Conservation (phyloP, 2,113 vertebrate species). For the Atractosteus spatula region DNA sequence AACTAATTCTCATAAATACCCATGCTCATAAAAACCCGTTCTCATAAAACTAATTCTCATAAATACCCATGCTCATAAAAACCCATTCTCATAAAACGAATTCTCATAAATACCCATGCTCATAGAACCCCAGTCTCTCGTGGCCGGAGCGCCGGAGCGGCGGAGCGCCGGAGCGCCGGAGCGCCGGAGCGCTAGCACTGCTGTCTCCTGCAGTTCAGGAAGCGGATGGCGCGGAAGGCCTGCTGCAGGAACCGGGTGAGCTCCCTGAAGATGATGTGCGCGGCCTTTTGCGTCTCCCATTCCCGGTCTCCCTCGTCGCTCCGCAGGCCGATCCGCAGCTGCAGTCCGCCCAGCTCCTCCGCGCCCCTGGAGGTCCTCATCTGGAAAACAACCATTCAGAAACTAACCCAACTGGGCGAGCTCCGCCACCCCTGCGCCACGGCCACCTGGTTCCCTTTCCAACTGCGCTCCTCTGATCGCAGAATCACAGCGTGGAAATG, state of each 20-base stretch:
- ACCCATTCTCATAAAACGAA: too few relatives aligned
- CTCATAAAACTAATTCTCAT: too few relatives aligned
- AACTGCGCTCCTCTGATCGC: neutral
- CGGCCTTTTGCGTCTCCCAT: slow-evolving; percentile 61
- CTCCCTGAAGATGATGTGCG: slow-evolving; percentile 63
- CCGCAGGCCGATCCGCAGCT: slow-evolving; percentile 39
- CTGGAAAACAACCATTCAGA: slow-evolving; percentile 47
- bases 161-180: too few relatives aligned
- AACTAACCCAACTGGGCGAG: neutral
- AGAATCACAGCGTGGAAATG: neutral
- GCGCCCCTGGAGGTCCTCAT: slow-evolving; percentile 43
- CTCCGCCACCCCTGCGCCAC: neutral
- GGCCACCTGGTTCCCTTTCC: neutral
- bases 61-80: too few relatives aligned
- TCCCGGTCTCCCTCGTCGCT: neutral
- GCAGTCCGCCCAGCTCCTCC: slow-evolving; percentile 29
- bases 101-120: too few relatives aligned
- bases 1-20: too few relatives aligned
- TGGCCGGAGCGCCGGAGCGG: too few relatives aligned
- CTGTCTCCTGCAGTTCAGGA: slow-evolving; percentile 15
- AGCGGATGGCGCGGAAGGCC: slow-evolving; percentile 50
- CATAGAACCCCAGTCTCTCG: too few relatives aligned
- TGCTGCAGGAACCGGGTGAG: slow-evolving; percentile 68
- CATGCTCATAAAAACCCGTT: too few relatives aligned
- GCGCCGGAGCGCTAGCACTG: too few relatives aligned